Percentiles rank a stretch among this genome's conserved stretches.
phyloP scores from a whole-genome alignment of 2,113 vertebrate genomes.

The Leptocoma aspasia region DNA sequence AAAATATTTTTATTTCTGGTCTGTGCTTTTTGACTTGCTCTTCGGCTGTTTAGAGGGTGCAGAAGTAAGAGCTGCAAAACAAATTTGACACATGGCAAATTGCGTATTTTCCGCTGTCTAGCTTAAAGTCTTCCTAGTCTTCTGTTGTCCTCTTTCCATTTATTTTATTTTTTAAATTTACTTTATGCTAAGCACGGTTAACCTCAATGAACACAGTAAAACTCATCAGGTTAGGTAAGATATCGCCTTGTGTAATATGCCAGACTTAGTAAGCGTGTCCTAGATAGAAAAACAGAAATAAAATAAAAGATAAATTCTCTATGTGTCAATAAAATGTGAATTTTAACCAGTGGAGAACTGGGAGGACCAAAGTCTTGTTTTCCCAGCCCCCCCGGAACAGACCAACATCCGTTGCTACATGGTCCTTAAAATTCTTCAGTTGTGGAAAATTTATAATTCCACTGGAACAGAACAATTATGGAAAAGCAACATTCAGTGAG shows the following conservation, averaged over 20 bases:
- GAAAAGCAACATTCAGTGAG: neutral
- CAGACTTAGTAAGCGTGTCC: neutral
- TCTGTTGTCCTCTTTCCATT: neutral
- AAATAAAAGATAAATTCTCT: neutral
- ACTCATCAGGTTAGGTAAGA: constrained; percentile 14
- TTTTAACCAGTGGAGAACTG: neutral
- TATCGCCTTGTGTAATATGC: neutral
- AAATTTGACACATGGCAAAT: neutral
- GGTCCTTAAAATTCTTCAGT: neutral
- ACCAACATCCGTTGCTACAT: neutral
- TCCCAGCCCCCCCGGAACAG: neutral
- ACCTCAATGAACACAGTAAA: neutral
- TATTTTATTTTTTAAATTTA: neutral
- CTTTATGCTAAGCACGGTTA: neutral
- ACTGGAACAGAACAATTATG: neutral
- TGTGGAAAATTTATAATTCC: neutral
- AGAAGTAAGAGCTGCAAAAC: neutral
- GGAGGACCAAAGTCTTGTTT: constrained; percentile 41
- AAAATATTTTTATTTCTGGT: neutral
- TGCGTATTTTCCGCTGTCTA: neutral
- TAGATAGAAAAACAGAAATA: neutral
- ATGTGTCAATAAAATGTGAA: neutral
- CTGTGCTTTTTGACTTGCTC: constrained; percentile 18
- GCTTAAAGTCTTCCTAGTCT: neutral
- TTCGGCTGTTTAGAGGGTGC: constrained; percentile 10